Evolutionary conservation across 1,140 invertebrate genomes (phyloP).

Genomic region (Papilio polyxenes): DNA sequence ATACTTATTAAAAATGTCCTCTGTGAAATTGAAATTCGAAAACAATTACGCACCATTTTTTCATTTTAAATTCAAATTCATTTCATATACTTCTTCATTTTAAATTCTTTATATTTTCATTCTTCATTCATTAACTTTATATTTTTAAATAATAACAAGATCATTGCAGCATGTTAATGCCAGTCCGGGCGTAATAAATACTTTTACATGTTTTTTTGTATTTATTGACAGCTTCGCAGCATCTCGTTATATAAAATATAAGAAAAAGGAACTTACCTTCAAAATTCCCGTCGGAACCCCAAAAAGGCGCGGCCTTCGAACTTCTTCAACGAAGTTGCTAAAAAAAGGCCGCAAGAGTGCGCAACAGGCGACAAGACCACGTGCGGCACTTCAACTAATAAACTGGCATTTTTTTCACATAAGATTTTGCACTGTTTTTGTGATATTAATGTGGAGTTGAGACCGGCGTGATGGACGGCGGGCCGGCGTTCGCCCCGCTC

Average conservation of each 20-base stretch:
- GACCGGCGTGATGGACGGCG: slow-evolving; percentile 43
- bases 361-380: slow-evolving; percentile 54
- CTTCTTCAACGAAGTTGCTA: slow-evolving; percentile 42
- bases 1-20: no score
- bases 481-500: slow-evolving; percentile 68
- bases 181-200: neutral
- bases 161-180: neutral
- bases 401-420: slow-evolving; percentile 63
- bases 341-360: slow-evolving; percentile 39
- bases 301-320: slow-evolving; percentile 52
- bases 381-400: slow-evolving; percentile 50
- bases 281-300: slow-evolving; percentile 51
- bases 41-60: no score
- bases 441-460: slow-evolving; percentile 43
- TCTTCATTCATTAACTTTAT: no score
- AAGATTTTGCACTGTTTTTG: slow-evolving; percentile 48
- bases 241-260: slow-evolving; percentile 41
- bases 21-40: no score
- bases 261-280: slow-evolving; percentile 61
- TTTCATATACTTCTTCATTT: no score
- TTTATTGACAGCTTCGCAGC: neutral
- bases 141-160: no score
- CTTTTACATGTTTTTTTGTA: no score
- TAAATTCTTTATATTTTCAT: no score
- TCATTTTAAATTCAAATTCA: no score